A percentile compares a stretch with the other conserved stretches of the same genome.
phyloP scores from a whole-genome alignment of 2,113 vertebrate species.

The Synodontis membranacea region DNA sequence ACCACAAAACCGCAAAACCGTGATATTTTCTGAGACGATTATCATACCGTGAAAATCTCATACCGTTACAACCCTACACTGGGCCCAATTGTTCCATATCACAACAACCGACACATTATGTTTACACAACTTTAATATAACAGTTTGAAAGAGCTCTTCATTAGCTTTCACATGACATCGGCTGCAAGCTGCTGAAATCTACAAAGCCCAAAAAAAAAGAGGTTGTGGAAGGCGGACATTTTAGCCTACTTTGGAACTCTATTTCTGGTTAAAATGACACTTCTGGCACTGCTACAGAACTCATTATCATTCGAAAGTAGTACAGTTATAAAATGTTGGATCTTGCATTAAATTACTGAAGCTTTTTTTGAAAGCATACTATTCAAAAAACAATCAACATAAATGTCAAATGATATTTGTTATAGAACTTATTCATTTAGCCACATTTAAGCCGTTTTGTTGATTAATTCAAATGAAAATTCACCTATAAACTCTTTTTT shows the following conservation, averaged over 20 bases:
- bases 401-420: background rate
- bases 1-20: no score
- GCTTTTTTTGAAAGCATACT: background rate
- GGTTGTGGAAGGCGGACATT: background rate
- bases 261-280: background rate
- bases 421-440: no score
- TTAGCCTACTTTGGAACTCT: background rate
- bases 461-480: no score
- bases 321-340: no score
- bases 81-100: background rate
- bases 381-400: background rate
- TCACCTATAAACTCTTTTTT: background rate
- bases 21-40: no score
- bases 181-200: background rate
- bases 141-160: background rate
- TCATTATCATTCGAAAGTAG: background rate
- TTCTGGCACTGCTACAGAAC: background rate
- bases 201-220: background rate
- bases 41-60: no score
- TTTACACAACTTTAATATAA: background rate
- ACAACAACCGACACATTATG: background rate
- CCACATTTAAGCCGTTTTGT: no score
- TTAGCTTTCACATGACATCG: background rate
- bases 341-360: background rate
- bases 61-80: no score